Evolutionary conservation across 2,888 invertebrate species (phyloP), one percentile per base, ranked within the genome.

Genomic region (Chalcosyrphus nemorum): DNA sequence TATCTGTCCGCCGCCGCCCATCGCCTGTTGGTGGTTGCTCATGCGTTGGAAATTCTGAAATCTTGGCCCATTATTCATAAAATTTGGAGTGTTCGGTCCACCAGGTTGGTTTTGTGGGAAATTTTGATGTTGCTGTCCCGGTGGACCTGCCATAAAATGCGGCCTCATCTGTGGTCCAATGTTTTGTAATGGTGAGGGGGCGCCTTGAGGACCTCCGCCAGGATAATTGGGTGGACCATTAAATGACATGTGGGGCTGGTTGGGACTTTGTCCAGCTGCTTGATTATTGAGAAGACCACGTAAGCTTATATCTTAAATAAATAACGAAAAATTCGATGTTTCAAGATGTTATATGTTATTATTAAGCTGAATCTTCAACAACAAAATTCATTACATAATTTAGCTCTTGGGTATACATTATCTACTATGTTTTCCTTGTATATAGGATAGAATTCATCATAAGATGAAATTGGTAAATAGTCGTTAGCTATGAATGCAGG

Each of bases 1-100:
- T 86, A 91, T 90, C 86, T 91, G 91, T 13, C 87, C 89, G 27
- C 86, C 88, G n/a, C 87, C 87, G 32, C 88, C 87, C 87, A 92
- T 90, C 11, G 92, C 92, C 86, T 93, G 94, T 13, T 94, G 94
- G 91, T 94, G 94, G 86, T 88, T 91, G 9, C 94, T 89, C 90
- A 91, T 89, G 86, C 92, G 90, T 87, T 90, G 91, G 87, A 90
- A 91, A 86, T 89, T 89, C 82, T 91, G 91, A 74, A 91, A 91
- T 77, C 91, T 89, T 24, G 91, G 89, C 61, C 89, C 91, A 88
- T 90, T 92, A 86, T 90, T 92, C 88, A 92, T 89, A 78, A 92
- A 93, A 88, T 91, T 91, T 86, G 90, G 92, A 87, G 89, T 90
- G 88, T 89, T 92, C 71, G 90, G 89, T 68, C 89, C 90, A 87